These are phyloP conservation scores for Drosophila falleni DNA, from an alignment of 2,888 invertebrate genomes.

Conservation along the genomic window DNA sequence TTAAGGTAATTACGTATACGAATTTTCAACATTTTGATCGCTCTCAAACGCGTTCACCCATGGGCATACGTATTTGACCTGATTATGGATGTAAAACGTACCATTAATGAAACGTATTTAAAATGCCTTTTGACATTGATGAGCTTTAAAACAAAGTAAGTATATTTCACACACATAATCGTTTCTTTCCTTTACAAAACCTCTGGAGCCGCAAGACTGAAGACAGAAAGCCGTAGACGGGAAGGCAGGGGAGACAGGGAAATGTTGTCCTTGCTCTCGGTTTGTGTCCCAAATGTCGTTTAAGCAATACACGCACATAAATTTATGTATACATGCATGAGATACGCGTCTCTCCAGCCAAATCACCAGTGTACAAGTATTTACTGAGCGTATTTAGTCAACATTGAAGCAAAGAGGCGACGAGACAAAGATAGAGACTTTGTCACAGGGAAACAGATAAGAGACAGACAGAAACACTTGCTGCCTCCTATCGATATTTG, in stretches of 20 bases:
- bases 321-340: slow-evolving; percentile 42
- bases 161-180: slow-evolving; percentile 39
- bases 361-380: slow-evolving; percentile 37
- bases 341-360: slow-evolving; percentile 17
- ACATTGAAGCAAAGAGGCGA: slow-evolving; percentile 49
- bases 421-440: slow-evolving; percentile 17
- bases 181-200: background rate
- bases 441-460: slow-evolving; percentile 16
- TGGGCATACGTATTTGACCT: slow-evolving; percentile 31
- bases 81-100: slow-evolving; percentile 44
- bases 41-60: background rate
- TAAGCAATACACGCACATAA: slow-evolving; percentile 40
- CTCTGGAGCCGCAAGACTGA: background rate
- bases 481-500: slow-evolving; percentile 72
- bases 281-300: slow-evolving; percentile 45
- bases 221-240: background rate
- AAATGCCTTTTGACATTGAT: slow-evolving; percentile 70
- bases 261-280: slow-evolving; percentile 31
- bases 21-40: background rate
- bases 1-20: slow-evolving; percentile 28
- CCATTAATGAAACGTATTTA: slow-evolving; percentile 64
- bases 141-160: slow-evolving; percentile 55
- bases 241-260: background rate
- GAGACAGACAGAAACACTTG: slow-evolving; percentile 5
- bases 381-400: slow-evolving; percentile 71